Percentiles rank a stretch among this genome's conserved stretches.
Evolutionary conservation across 2,797 vertebrate species (phyloP).

Genomic region (Bovichtus variegatus): DNA sequence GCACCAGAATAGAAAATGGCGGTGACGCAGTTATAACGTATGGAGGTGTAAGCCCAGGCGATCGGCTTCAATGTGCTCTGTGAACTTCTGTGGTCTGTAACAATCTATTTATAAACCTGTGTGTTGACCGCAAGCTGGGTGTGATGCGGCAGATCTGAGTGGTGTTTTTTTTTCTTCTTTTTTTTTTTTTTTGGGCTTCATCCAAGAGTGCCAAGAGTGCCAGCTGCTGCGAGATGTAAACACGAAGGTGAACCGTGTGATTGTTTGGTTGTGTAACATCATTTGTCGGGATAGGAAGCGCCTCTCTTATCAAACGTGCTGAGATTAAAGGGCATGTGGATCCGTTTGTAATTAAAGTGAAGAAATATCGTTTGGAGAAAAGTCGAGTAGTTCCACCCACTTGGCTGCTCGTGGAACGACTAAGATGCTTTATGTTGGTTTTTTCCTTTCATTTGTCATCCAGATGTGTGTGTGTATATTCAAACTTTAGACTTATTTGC

Average conservation of each 20-base stretch:
- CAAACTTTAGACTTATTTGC: too few relatives aligned
- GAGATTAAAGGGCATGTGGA: too few relatives aligned
- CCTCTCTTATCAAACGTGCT: too few relatives aligned
- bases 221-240: neutral
- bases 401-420: neutral
- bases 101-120: slow-evolving; percentile 6
- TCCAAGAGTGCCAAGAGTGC: neutral
- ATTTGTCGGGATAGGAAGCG: neutral
- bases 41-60: too few relatives aligned
- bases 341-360: too few relatives aligned
- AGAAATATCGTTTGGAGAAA: neutral
- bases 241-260: neutral
- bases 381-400: neutral
- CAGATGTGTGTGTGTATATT: too few relatives aligned
- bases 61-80: neutral
- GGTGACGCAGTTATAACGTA: too few relatives aligned
- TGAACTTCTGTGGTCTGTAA: neutral
- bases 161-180: neutral
- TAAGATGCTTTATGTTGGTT: too few relatives aligned
- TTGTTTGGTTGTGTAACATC: too few relatives aligned
- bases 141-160: slow-evolving; percentile 7
- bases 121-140: neutral
- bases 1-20: too few relatives aligned
- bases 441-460: too few relatives aligned
- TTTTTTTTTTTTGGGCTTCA: neutral